A percentile compares a stretch with the other conserved stretches of the same genome.
Evolutionary conservation across 2,888 invertebrate genomes (phyloP).

Genomic region (Polyploca ridens): DNA sequence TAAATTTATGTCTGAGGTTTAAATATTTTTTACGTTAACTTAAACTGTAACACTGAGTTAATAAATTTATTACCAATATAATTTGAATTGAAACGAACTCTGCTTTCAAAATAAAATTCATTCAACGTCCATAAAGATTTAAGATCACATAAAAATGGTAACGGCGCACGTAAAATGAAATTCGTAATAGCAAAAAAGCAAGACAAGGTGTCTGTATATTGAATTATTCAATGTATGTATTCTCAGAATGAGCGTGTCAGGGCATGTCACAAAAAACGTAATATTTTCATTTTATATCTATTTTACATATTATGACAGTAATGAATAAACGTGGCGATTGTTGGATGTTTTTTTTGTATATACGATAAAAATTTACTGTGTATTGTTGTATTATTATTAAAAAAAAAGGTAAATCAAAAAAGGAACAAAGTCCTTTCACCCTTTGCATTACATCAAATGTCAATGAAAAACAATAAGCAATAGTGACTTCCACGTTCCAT

Average conservation of each 20-base stretch:
- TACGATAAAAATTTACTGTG: no score
- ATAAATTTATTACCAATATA: no score
- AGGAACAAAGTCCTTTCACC: not conserved
- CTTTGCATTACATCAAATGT: not conserved
- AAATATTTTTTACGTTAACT: no score
- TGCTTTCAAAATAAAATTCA: not conserved
- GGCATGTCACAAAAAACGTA: not conserved
- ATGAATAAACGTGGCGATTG: no score
- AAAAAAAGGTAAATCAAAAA: not conserved
- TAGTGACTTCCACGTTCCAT: constrained; percentile 24
- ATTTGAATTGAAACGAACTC: not conserved
- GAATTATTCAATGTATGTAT: constrained; percentile 20
- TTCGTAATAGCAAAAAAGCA: constrained; percentile 11
- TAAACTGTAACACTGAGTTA: no score
- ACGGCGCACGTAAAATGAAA: constrained; percentile 9
- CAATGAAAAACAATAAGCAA: constrained; percentile 6
- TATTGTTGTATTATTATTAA: not conserved
- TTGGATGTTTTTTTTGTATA: not conserved
- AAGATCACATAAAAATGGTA: not conserved
- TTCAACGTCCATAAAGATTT: not conserved
- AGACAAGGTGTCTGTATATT: constrained; percentile 17
- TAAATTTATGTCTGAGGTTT: no score
- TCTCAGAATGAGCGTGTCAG: constrained; percentile 9
- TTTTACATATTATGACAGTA: not conserved
- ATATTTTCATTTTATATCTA: not conserved